Base-by-base conservation (phyloP, 2,888 invertebrate genomes). In the Campopleginae sp. region DNA sequence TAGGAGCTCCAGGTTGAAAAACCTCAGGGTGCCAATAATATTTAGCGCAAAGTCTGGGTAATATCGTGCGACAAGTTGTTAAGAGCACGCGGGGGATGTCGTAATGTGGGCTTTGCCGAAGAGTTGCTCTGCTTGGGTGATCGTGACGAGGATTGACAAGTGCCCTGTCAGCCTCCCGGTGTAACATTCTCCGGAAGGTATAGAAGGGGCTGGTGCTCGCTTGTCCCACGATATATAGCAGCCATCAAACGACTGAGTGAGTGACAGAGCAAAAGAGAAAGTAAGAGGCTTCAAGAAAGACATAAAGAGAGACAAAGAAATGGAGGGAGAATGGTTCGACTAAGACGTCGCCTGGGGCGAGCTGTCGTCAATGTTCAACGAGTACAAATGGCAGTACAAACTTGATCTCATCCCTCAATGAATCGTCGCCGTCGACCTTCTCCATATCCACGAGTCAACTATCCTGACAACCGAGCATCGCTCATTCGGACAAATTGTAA, bases 31-130 rank as follows among this genome's bases (percentile, higher is more conserved):
- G 87, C 82, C 87, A 85, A 89, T 89, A 88, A 88, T 88, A 88
- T 89, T 89, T 88, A 87, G 87, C 86, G 87, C 87, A 87, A 88
- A 88, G 86, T 87, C 85, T 79, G 81, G 66, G 84, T 72, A 88
- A 84, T 86, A 80, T 87, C 84, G 84, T 78, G 46, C 85, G 75
- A 88, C 88, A 80, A 85, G 38, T 82, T 68, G 74, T 68, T 74
- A 23, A 74, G 42, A n/a, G n/a, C n/a, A n/a, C n/a, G n/a, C n/a
- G 44, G 44, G 74, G 74, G 61, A 51, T 44, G 74, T 42, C 27
- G 83, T 51, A 46, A 42, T 42, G 51, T 46, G 4, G 14, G 27
- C 68, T 5, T 58, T 38, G 17, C 42, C 58, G 14, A 58, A 58
- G 58, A 58, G 58, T 27, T 58, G 38, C 44, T 14, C 70, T 44